Conservation (phyloP, 2,797 vertebrate genomes). For the Chloroceryle inda region DNA sequence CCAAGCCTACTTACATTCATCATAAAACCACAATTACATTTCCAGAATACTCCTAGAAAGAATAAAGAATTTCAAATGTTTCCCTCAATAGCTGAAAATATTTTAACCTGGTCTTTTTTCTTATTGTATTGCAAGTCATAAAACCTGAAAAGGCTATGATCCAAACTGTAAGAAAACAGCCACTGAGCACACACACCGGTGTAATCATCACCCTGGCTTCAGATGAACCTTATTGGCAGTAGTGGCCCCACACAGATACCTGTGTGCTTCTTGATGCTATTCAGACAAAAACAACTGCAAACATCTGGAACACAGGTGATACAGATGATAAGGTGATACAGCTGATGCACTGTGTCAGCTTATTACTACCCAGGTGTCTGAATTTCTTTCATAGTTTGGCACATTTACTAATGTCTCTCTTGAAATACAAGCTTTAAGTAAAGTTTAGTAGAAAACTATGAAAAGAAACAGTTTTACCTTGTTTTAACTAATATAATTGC, state of each 20-base stretch:
- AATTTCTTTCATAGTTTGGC: not conserved
- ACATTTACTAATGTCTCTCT: not conserved
- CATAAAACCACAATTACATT: not conserved
- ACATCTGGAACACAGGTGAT: not conserved
- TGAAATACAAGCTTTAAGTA: not conserved
- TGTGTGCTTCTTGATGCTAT: not conserved
- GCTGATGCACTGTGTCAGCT: not conserved
- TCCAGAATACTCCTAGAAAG: not conserved
- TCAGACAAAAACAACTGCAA: not conserved
- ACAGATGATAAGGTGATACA: not conserved
- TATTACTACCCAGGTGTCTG: not conserved
- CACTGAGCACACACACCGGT: not conserved
- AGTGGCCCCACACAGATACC: not conserved
- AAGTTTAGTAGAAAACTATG: not conserved
- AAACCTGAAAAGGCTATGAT: not conserved
- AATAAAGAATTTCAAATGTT: not conserved
- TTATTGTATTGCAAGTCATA: not conserved
- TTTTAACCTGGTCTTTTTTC: not conserved
- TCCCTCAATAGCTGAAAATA: not conserved
- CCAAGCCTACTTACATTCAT: not conserved
- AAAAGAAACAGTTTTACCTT: not conserved
- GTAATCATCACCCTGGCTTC: not conserved
- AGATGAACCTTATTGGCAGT: not conserved
- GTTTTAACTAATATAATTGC: not conserved
- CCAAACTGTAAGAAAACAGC: not conserved